Percentiles rank a stretch among this genome's conserved stretches.
Evolutionary conservation across 2,113 vertebrate genomes (phyloP).

Genomic region (Urocynchramus pylzowi): DNA sequence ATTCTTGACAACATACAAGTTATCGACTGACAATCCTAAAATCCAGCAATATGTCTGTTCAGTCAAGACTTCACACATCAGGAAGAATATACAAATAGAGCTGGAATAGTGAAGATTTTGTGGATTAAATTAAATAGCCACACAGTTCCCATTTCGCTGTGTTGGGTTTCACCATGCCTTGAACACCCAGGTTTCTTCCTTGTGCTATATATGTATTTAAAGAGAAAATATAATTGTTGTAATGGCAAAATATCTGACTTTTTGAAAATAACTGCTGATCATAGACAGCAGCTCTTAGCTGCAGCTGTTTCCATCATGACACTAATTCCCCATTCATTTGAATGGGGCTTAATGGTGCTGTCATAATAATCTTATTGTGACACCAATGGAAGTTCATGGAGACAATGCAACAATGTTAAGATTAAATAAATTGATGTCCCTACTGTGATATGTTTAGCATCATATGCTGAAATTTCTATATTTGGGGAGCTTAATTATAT

Average conservation of each 20-base stretch:
- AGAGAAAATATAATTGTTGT: constrained; percentile 18
- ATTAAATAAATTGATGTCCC: constrained; percentile 69
- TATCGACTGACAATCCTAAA: background rate
- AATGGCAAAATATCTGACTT: constrained; percentile 56
- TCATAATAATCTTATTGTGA: constrained; percentile 68
- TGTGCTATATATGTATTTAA: background rate
- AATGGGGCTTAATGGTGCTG: constrained; percentile 61
- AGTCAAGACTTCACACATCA: background rate
- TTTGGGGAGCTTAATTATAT: constrained; percentile 62
- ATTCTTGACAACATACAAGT: background rate
- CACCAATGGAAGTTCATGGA: constrained; percentile 61
- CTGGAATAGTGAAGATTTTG: background rate
- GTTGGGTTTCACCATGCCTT: background rate
- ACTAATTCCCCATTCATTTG: constrained; percentile 68
- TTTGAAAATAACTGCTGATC: constrained; percentile 51
- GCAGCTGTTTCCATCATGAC: constrained; percentile 63
- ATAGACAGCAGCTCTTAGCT: constrained; percentile 59
- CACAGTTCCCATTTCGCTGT: fast-evolving
- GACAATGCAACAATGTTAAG: constrained; percentile 68
- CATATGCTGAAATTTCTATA: constrained; percentile 58
- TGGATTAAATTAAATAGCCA: background rate
- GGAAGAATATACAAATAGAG: background rate
- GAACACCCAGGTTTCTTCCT: background rate
- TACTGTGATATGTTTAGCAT: constrained; percentile 44
- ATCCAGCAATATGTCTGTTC: background rate